A percentile compares a stretch with the other conserved stretches of the same genome.
Evolutionary conservation across 1,140 invertebrate species (phyloP).

Genomic region (Streblospio benedicti): DNA sequence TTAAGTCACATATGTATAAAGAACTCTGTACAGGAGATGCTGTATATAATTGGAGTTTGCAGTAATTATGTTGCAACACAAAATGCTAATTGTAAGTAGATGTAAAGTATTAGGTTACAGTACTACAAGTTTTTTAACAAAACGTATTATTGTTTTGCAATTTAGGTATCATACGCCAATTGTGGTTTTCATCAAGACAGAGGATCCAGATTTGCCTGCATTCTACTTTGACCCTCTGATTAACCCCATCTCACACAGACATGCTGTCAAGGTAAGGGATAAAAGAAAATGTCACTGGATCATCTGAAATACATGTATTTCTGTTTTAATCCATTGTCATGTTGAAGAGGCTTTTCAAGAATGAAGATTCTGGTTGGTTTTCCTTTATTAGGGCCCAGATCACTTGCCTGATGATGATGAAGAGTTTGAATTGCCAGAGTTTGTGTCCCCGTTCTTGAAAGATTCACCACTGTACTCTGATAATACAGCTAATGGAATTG

Average conservation of each 20-base stretch:
- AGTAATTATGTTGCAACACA: no score
- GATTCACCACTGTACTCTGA: slow-evolving; percentile 95
- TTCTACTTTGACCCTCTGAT: slow-evolving; percentile 99
- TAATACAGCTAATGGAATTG: slow-evolving; percentile 98
- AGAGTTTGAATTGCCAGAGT: slow-evolving; percentile 85
- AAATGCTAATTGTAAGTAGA: no score
- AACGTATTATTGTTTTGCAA: no score
- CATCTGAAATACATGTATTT: no score
- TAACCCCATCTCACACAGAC: slow-evolving; percentile 94
- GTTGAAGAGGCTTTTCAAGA: no score
- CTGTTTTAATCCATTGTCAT: no score
- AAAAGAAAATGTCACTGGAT: slow-evolving; percentile 3
- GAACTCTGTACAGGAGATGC: no score
- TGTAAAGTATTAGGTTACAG: no score
- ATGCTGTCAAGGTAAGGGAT: slow-evolving; percentile 72
- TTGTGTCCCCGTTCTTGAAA: slow-evolving; percentile 82
- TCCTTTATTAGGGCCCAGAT: slow-evolving; percentile 54
- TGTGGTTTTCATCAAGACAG: slow-evolving; percentile 98
- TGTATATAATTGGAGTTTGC: no score
- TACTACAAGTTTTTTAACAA: no score
- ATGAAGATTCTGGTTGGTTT: no score
- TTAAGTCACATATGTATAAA: no score
- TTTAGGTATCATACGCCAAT: slow-evolving; percentile 96
- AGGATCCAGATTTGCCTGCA: slow-evolving; percentile 99
- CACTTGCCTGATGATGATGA: slow-evolving; percentile 83